These are phyloP conservation scores for Typhlichthys eigenmanni DNA, from an alignment of 2,797 vertebrate genomes.

Conservation along the genomic window DNA sequence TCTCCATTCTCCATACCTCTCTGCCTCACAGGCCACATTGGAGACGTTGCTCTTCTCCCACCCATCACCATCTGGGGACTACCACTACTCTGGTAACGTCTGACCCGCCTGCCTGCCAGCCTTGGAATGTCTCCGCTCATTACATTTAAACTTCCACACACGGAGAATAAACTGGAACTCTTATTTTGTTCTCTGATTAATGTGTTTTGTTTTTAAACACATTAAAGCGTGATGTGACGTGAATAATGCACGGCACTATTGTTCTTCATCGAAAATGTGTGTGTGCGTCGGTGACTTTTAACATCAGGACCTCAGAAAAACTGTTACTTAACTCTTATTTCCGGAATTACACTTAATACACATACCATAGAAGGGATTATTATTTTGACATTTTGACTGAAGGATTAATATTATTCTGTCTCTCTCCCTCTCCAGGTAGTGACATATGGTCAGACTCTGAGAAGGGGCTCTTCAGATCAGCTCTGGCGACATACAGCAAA, in stretches of 20 bases:
- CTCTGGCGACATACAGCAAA: slow-evolving; percentile 71
- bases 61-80: slow-evolving; percentile 65
- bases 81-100: slow-evolving; percentile 80
- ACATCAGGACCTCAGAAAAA: no score
- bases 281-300: no score
- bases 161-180: background rate
- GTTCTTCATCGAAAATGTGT: no score
- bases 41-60: slow-evolving; percentile 77
- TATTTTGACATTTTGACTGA: background rate
- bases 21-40: slow-evolving; percentile 68
- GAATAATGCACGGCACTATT: no score
- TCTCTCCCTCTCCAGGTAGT: slow-evolving; percentile 60
- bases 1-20: slow-evolving; percentile 10
- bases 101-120: slow-evolving; percentile 18
- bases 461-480: slow-evolving; percentile 65
- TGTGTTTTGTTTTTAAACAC: no score
- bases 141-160: background rate
- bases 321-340: background rate
- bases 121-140: background rate
- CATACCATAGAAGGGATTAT: background rate
- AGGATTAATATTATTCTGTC: background rate
- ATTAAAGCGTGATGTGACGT: no score
- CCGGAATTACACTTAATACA: background rate
- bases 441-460: slow-evolving; percentile 75
- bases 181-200: no score